Evolutionary conservation across 2,113 vertebrate species (phyloP).

Genomic region (Microcebus murinus): DNA sequence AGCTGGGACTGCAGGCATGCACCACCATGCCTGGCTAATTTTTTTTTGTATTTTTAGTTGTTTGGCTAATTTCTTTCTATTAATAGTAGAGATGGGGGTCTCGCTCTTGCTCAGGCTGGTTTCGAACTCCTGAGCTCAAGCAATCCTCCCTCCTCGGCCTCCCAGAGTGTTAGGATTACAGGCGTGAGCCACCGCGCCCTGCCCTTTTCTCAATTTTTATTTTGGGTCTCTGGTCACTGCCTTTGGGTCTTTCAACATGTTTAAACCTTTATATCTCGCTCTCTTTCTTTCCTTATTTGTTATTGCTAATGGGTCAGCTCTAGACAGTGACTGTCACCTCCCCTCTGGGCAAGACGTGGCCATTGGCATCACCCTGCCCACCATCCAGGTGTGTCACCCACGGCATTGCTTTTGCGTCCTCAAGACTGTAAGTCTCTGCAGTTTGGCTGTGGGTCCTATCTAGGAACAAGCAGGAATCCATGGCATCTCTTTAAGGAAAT

Average conservation of each 20-base stretch:
- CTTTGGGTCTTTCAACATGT: neutral
- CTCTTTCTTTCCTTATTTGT: neutral
- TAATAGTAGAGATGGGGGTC: no score
- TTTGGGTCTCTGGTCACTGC: neutral
- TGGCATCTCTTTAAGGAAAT: neutral
- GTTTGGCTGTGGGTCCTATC: neutral
- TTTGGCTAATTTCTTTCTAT: no score
- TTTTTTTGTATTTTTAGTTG: no score
- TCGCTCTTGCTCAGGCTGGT: no score
- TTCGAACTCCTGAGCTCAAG: no score
- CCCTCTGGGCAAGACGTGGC: neutral
- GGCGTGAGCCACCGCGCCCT: no score
- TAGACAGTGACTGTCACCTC: no score
- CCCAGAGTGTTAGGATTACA: no score
- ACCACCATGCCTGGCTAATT: no score
- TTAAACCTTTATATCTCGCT: neutral
- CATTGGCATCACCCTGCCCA: accelerated
- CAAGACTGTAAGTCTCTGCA: neutral
- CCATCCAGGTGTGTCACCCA: neutral
- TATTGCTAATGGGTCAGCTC: neutral
- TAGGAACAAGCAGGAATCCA: neutral
- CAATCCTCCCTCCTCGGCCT: no score
- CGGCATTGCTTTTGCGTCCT: neutral
- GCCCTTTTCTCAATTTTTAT: neutral
- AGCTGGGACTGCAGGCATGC: no score